Evolutionary conservation across 2,113 vertebrate species (phyloP), one percentile per base, ranked within the genome.

Genomic region (Candoia aspera): DNA sequence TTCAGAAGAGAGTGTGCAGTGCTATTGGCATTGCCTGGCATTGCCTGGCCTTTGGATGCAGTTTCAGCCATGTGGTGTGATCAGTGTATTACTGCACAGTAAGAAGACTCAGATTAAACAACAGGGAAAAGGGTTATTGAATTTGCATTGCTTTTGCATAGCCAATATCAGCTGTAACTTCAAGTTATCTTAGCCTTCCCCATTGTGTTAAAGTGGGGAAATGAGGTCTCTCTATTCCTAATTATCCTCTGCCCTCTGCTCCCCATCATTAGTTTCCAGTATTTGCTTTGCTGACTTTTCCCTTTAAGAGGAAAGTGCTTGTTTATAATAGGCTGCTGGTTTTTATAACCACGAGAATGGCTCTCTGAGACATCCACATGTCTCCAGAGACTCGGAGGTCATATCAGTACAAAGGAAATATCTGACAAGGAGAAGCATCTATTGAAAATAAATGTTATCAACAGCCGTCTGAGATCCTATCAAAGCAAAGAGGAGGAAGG

Each of bases 271-370:
- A 8, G 46, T 96, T 96, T 92, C 88, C 94, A 95, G 92, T 62
- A 0, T 84, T 59, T 89, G 59, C 86, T 55, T 89, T 53, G 23
- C 90, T 33, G 54, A 79, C 90, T 68, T 3, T 62, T 91, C 6
- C 84, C 62, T 0, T 2, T 4, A 26, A 90, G 88, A n/a, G 90
- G n/a, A 92, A 93, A 94, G 26, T 29, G 23, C 88, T 90, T 0
- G 0, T 84, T 91, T 93, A 91, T 86, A 55, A 86, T 1, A 0
- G 12, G 33, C 94, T 64, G 49, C 4, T 0, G 37, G 87, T 88
- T 95, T 97, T 96, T 94, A 93, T 91, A 92, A 88, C 53, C 55
- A 92, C 93, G 95, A 96, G 95, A 96, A 95, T 89, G 93, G 94
- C 92, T 94, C 88, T 91, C 55, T 68, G 91, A 0, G 0, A 59